Evolutionary conservation across 2,888 invertebrate species (phyloP).

Genomic region (Ochropleura plecta): DNA sequence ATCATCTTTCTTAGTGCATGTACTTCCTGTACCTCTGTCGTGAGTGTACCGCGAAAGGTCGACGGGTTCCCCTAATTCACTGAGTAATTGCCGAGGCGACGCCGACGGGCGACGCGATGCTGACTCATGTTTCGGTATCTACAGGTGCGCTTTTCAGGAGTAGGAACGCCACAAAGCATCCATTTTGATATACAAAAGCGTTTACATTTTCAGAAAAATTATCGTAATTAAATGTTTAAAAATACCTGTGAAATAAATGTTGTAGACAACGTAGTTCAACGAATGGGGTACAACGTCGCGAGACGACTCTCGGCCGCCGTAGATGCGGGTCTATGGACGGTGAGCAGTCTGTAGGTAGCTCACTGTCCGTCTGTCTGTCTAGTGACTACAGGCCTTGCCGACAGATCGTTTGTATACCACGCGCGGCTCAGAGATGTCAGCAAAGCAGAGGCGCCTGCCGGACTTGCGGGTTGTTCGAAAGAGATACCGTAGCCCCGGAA

Average conservation of each 20-base stretch:
- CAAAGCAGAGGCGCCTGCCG: too few species aligned
- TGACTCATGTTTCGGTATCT: slow-evolving; percentile 54
- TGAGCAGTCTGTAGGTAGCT: too few species aligned
- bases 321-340: too few species aligned
- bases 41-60: slow-evolving; percentile 69
- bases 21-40: slow-evolving; percentile 23
- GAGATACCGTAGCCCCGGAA: too few species aligned
- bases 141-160: slow-evolving; percentile 60
- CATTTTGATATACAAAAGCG: not conserved
- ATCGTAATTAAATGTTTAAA: not conserved
- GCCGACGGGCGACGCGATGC: slow-evolving; percentile 20
- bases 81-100: slow-evolving; percentile 80
- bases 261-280: not conserved
- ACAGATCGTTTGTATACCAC: too few species aligned
- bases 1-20: not conserved
- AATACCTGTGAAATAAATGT: too few species aligned
- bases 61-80: slow-evolving; percentile 79
- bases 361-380: too few species aligned
- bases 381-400: too few species aligned
- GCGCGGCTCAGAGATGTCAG: too few species aligned
- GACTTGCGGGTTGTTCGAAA: too few species aligned
- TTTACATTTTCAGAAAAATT: not conserved
- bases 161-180: not conserved
- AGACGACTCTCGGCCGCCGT: too few species aligned
- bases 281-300: too few species aligned